Percentiles rank a stretch among this genome's conserved stretches.
Evolutionary conservation across 2,113 vertebrate genomes (phyloP).

Genomic region (Anser cygnoides): DNA sequence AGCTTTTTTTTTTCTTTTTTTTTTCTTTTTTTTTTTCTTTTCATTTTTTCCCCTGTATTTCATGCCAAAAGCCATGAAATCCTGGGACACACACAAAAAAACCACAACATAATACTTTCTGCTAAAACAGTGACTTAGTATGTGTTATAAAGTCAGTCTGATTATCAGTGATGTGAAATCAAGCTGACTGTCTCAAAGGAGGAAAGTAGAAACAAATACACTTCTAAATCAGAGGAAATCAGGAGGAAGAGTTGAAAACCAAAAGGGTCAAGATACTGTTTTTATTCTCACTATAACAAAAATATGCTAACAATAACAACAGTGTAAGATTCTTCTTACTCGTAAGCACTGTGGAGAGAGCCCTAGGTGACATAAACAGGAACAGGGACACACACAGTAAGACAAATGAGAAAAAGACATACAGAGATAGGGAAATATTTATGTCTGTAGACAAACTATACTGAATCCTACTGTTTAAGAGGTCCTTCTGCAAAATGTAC

Average conservation of each 20-base stretch:
- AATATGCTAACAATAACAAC: background rate
- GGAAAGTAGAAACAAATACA: background rate
- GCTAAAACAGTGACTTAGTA: background rate
- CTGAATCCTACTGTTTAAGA: background rate
- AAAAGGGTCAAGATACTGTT: background rate
- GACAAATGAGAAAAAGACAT: background rate
- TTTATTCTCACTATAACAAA: background rate
- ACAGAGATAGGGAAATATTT: background rate
- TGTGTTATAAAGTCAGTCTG: background rate
- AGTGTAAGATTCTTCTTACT: background rate
- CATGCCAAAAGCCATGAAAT: background rate
- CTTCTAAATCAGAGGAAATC: background rate
- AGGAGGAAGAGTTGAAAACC: background rate
- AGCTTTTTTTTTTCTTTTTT: background rate
- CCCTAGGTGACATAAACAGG: background rate
- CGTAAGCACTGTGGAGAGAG: background rate
- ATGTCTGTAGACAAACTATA: background rate
- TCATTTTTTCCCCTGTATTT: background rate
- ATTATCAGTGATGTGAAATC: background rate
- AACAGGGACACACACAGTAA: background rate
- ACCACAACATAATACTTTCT: background rate
- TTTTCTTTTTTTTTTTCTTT: background rate
- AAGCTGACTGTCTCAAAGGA: background rate
- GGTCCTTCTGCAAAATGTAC: background rate
- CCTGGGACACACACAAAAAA: background rate